Base-by-base conservation (phyloP, 1,140 invertebrate species). In the Temnothorax nylanderi region DNA sequence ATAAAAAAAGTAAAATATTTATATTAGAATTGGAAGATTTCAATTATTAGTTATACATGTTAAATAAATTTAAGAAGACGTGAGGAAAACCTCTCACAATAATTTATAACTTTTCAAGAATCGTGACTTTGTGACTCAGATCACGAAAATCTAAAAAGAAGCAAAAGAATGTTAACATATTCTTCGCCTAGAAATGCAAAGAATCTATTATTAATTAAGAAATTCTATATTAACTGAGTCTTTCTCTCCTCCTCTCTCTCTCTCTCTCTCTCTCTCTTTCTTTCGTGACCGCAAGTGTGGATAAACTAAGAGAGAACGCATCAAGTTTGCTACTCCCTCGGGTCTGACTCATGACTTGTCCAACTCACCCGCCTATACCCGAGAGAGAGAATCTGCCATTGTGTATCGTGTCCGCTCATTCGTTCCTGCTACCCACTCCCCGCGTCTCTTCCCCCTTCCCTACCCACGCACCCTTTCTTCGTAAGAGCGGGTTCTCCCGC, bases 241-340 rank as follows among this genome's bases (percentile, higher is more conserved):
- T 60, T 6, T 32, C 41, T 7, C 10, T 3, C 56, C 1, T 10
- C 1, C 37, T 16, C n/a, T 26, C 41, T 60, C 11, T 8, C 51
- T 58, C 16, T 56, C 21, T 56, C 34, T 76, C 47, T 74, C 86
- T 77, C 78, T 77, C 49, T 49, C 13, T 13, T 3, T 0, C 13
- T 60, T 32, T 32, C 82, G 72, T 65, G 32, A 64, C 62, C 10
- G 49, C 72, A 49, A 60, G 87, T 87, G 62, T 90, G 60, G 91
- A 91, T 75, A 81, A 47, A 90, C 85, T 65, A 88, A 90, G 86
- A 91, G 86, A 85, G 88, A 91, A 91, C 90, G 87, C 87, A 91
- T 91, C 87, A 88, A 87, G 77, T 77, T 89, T 86, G 58, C 74
- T 86, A 54, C 78, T 84, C 80, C 82, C 56, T 88, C 58, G 72